Evolutionary conservation across 2,113 vertebrate species (phyloP), one percentile per base, ranked within the genome.

Genomic region (Hypocryptadius cinnamomeus): DNA sequence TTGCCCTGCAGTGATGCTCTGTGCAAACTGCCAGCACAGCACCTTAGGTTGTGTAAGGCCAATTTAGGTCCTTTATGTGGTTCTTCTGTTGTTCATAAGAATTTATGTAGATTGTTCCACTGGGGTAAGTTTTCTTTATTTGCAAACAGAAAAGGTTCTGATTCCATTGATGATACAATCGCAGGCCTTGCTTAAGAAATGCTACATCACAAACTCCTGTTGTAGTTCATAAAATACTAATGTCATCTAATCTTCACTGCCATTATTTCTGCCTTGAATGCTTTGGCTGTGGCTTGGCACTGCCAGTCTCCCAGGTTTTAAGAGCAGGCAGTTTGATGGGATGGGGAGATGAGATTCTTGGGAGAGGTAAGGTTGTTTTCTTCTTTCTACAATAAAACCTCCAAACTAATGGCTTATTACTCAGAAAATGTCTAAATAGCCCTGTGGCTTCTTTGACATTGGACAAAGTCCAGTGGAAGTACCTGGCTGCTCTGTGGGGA

Each of bases 41-140:
- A 73, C 81, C 66, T 79, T 59, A 1, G 42, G 42, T 76, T 89
- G 68, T 54, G 25, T 37, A 53, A 71, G 71, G 79, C 93, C 76
- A 85, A 28, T 40, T 93, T 74, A 74, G 68, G 79, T 85, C 89
- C 79, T 96, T 94, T 39, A 90, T 83, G 95, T 94, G 89, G 79
- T 94, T 94, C 76, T 84, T 80, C 64, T 88, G 44, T 42, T 92
- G 51, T 74, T 44, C 64, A 23, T 20, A 90, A 91, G 87, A 78
- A 90, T 94, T 85, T 87, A 85, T 68, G 82, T 63, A 79, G 95
- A 83, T 94, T 3, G 5, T 77, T 85, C 39, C 50, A n/a, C 39
- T 20, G 56, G 56, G 64, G 37, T 88, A 60, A 78, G 40, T 80
- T 80, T 56, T 66, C 81, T 85, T 88, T 91, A 63, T 92, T 83